A percentile compares a stretch with the other conserved stretches of the same genome.
Evolutionary conservation across 2,113 vertebrate genomes (phyloP).

Genomic region (Osmerus eperlanus): DNA sequence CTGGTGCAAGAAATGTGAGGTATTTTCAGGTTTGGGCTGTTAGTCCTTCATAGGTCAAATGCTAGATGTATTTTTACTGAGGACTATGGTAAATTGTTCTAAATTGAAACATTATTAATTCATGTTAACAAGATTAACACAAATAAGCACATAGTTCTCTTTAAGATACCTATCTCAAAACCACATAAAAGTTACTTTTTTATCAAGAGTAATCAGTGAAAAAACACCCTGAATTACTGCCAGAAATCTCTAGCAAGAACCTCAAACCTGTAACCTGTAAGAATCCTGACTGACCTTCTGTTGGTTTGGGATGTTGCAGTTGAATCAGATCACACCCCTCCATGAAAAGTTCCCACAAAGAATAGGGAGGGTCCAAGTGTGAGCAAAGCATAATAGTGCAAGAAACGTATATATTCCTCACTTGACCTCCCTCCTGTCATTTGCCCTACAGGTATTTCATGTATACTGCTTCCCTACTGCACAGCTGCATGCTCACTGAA

Average conservation of each 20-base stretch:
- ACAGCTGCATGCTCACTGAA: neutral
- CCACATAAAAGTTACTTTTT: too few species aligned
- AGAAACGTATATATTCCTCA: neutral
- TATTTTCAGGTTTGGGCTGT: slow-evolving; percentile 26
- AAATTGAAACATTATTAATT: neutral
- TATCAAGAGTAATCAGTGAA: too few species aligned
- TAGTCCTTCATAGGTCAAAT: neutral
- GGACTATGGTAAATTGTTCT: neutral
- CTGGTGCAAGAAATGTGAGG: slow-evolving; percentile 7
- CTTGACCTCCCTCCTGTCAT: neutral
- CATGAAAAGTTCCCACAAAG: neutral
- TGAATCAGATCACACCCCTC: neutral
- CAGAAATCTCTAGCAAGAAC: too few species aligned
- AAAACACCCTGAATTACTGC: too few species aligned
- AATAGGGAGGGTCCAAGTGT: neutral
- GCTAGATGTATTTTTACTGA: slow-evolving; percentile 16
- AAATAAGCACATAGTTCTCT: too few species aligned
- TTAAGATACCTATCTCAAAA: too few species aligned
- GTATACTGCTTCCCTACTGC: neutral
- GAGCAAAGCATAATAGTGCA: neutral
- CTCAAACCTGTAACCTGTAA: neutral
- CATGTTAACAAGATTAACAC: neutral
- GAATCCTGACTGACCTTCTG: neutral
- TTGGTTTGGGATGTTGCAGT: neutral
- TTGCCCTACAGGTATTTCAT: neutral